Base-by-base conservation (phyloP, 1,140 invertebrate genomes). In the Drosophila truncata region DNA sequence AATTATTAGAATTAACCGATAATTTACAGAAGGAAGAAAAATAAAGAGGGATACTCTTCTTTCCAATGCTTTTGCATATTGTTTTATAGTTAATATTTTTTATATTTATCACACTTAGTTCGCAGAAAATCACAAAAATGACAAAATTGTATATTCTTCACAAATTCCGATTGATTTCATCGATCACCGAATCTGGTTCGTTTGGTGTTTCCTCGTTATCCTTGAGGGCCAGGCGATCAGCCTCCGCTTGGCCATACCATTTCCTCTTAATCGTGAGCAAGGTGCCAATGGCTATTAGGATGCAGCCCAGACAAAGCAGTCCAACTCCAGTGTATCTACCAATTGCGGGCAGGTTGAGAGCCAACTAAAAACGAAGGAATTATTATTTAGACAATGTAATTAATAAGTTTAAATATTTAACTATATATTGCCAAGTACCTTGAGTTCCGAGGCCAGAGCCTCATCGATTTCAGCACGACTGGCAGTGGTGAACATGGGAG, bases 401-500 rank as follows among this genome's bases (percentile, higher is more conserved):
- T 41, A 20, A 5, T 20, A 16, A 3, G 16, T n/a, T 27, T 10
- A 16, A n/a, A n/a, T 18, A n/a, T n/a, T n/a, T n/a, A n/a, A n/a
- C n/a, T n/a, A n/a, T n/a, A n/a, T n/a, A n/a, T n/a, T n/a, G n/a
- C n/a, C n/a, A 49, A 27, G 27, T 29, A 92, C 87, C 66, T 60
- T 88, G 2, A 92, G 35, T 73, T 92, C 82, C 0, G 62, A 65
- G 14, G 91, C 87, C 7, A 92, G 44, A 9, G 71, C 75, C 35
- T 71, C 73, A 44, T 67, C 61, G 4, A 92, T 84, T 14, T 58
- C 20, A 7, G 91, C 91, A 16, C 75, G 78, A 49, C 91, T 92
- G 35, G 73, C 72, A 0, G 80, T 80, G 25, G 80, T 81, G n/a
- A 92, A 92, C 25, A 92, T 73, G 5, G 91, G 91, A 0, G 82